phyloP scores from a whole-genome alignment of 2,888 invertebrate species.

The Ptilodon capucinus region DNA sequence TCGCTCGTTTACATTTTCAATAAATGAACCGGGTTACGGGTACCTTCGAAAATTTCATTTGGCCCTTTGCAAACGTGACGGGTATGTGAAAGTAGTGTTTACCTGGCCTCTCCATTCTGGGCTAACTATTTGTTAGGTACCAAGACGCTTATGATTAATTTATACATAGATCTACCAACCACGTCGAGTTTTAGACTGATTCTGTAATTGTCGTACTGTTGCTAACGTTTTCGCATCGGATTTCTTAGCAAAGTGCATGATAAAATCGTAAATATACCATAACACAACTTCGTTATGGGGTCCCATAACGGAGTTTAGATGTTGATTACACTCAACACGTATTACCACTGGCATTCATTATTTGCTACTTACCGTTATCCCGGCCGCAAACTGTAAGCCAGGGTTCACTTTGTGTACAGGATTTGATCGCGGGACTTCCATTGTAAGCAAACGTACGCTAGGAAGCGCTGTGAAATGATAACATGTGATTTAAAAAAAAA shows the following conservation, averaged over 20 bases:
- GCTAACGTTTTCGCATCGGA: too few species aligned
- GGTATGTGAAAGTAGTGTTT: constrained; percentile 29
- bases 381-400: not conserved
- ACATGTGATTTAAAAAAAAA: too few species aligned
- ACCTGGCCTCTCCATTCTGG: not conserved
- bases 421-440: not conserved
- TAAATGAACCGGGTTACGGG: constrained; percentile 41
- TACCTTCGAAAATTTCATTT: constrained; percentile 44
- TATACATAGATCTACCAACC: too few species aligned
- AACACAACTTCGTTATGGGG: too few species aligned
- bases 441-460: not conserved
- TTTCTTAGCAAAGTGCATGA: too few species aligned
- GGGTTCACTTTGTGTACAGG: not conserved
- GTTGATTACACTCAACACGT: not conserved
- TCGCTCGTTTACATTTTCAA: constrained; percentile 48
- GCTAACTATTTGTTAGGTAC: not conserved
- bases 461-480: too few species aligned
- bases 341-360: not conserved
- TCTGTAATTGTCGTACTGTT: too few species aligned
- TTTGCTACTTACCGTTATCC: not conserved
- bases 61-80: constrained; percentile 41
- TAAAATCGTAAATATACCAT: too few species aligned
- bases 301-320: not conserved
- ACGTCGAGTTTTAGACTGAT: too few species aligned
- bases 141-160: not conserved